Base-by-base conservation (phyloP, 2,113 vertebrate species). In the Larimichthys crocea region DNA sequence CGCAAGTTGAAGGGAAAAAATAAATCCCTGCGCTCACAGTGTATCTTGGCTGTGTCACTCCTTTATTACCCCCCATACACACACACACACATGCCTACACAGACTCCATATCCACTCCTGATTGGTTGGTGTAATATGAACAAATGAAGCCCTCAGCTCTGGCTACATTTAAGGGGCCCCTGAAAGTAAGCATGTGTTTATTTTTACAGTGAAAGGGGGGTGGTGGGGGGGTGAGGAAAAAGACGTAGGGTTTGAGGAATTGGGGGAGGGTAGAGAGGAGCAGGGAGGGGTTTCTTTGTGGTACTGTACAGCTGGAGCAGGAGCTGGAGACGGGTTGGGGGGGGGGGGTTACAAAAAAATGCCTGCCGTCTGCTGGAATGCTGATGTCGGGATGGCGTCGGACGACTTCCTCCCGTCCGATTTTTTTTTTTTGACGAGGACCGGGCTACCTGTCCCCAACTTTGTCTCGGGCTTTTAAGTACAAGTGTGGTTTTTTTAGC, bases 171-270 rank as follows among this genome's bases (percentile, higher is more conserved):
- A 90, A 91, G 91, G 91, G 91, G 92, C 89, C 94, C 92, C 92
- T 91, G 86, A 92, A 94, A 93, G 86, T 91, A 91, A 95, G 92
- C 91, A 91, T 90, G 91, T 94, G 93, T 95, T 95, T 95, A 95
- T 95, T 95, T 94, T 94, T 94, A 94, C 94, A 90, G 89, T 92
- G 80, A 79, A 80, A 55, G 63, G 60, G 76, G 85, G 83, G 76
- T 84, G 86, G 29, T 31, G 29, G 29, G 88, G 71, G 31, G 31
- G 31, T 35, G 31, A 35, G 31, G 31, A 35, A 46, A 59, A 68
- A 68, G 73, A 81, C 52, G 67, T 78, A 84, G 70, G 82, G 86
- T 91, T 93, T 89, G 77, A 73, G 81, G 84, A 87, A 73, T 71
- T 88, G 92, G 89, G 93, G 92, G 89, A 91, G 90, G 91, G 91